A percentile compares a stretch with the other conserved stretches of the same genome.
phyloP scores from a whole-genome alignment of 2,113 vertebrate genomes.

The Anser cygnoides region DNA sequence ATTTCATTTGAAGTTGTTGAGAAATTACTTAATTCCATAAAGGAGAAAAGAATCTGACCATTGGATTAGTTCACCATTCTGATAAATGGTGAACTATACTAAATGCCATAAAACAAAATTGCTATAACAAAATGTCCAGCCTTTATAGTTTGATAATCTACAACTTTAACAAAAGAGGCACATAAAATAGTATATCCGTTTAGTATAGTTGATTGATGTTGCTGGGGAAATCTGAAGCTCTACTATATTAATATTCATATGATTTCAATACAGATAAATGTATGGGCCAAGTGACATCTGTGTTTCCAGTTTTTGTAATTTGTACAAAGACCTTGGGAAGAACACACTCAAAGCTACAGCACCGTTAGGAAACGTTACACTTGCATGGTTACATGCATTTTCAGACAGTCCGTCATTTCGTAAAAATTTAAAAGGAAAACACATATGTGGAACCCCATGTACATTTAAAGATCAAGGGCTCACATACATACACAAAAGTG shows the following conservation, averaged over 20 bases:
- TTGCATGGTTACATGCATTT: not conserved
- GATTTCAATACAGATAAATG: not conserved
- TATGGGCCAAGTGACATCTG: not conserved
- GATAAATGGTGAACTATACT: not conserved
- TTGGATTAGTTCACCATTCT: not conserved
- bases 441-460: not conserved
- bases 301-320: not conserved
- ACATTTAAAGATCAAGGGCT: slow-evolving; percentile 8
- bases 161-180: not conserved
- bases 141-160: not conserved
- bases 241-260: not conserved
- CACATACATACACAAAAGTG: not conserved
- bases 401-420: not conserved
- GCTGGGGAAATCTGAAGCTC: not conserved
- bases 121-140: not conserved
- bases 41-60: not conserved
- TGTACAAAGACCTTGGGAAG: not conserved
- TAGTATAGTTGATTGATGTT: not conserved
- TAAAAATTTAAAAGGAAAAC: slow-evolving; percentile 20
- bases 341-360: rapidly evolving
- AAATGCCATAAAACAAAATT: not conserved
- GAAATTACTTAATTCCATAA: not conserved
- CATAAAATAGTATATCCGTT: not conserved
- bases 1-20: not conserved
- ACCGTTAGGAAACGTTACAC: not conserved